Base-by-base conservation (phyloP, 2,888 invertebrate species). In the Gymnocheta viridis region DNA sequence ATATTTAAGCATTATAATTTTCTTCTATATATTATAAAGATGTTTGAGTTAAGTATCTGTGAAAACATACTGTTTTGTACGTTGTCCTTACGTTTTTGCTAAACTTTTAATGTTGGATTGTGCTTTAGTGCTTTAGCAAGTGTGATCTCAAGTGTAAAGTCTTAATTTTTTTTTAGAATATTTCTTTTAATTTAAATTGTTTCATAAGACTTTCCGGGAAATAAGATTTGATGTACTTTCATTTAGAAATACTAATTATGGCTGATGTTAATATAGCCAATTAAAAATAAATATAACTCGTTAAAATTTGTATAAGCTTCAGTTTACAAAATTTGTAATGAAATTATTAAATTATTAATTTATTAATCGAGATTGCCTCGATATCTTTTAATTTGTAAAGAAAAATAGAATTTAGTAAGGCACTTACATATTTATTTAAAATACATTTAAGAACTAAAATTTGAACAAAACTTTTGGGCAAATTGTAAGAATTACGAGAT, bases 101-200 rank as follows among this genome's bases (percentile, higher is more conserved):
- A 67, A 67, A 73, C 27, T 27, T 22, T 35, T 80, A 67, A 60
- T 73, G 58, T 73, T 80, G 51, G 51, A 73, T 80, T 73, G 47
- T 67, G 32, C 72, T 60, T 69, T 38, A 58, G 47, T 67, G 32
- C 72, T 60, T 69, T 38, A 58, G 66, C 51, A 51, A 38, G 49
- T 66, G 72, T 73, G 73, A 67, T 73, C 60, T 80, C 60, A 67
- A 67, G 80, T 73, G 67, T 73, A 29, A 58, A 67, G 73, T 67
- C 73, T 80, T 60, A 67, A 60, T 80, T 29, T 72, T 80, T 44
- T 67, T 80, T 58, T 49, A n/a, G 47, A 0, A 27, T n/a, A 27
- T 27, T 51, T 49, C 49, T 47, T 22, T 38, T 51, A 35, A n/a
- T 41, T n/a, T 1, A 44, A 6, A 17, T 44, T 7, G 7, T 44